Conservation (phyloP, 2,888 invertebrate species). For the Brachynemurus nebulosus region DNA sequence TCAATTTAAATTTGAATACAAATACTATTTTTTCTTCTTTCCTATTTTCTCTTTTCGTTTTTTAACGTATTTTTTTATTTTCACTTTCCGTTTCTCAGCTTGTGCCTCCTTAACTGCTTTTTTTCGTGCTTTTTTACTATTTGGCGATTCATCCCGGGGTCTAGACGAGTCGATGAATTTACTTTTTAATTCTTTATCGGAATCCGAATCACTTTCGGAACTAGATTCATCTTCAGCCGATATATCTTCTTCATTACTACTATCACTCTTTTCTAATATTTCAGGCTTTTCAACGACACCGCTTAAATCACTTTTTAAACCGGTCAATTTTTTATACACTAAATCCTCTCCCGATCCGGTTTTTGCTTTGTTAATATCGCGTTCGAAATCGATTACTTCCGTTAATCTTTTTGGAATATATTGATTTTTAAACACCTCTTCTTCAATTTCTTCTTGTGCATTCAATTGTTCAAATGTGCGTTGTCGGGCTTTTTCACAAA, state of each 20-base stretch:
- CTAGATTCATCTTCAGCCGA: slow-evolving; percentile 26
- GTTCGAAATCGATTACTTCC: slow-evolving; percentile 75
- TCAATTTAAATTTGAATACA: too few species aligned
- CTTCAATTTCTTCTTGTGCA: slow-evolving; percentile 66
- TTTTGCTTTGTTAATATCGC: slow-evolving; percentile 72
- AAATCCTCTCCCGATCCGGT: slow-evolving; percentile 57
- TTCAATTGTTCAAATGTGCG: slow-evolving; percentile 50
- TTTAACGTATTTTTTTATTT: slow-evolving; percentile 88
- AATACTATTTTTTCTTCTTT: slow-evolving; percentile 31
- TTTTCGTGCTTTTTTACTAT: slow-evolving; percentile 73
- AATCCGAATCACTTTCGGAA: slow-evolving; percentile 24
- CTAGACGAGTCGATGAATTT: slow-evolving; percentile 51
- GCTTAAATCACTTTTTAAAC: slow-evolving; percentile 65
- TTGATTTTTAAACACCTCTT: slow-evolving; percentile 84
- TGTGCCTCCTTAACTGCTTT: slow-evolving; percentile 77
- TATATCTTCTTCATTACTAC: slow-evolving; percentile 21
- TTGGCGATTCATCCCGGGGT: slow-evolving; percentile 65
- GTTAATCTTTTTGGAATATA: slow-evolving; percentile 88
- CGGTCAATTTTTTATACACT: slow-evolving; percentile 58
- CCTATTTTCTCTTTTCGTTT: slow-evolving; percentile 64
- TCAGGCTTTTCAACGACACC: slow-evolving; percentile 54
- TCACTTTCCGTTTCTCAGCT: slow-evolving; percentile 75
- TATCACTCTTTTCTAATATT: slow-evolving; percentile 44
- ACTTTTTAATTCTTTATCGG: slow-evolving; percentile 27
- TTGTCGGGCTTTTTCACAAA: slow-evolving; percentile 52